Base-by-base conservation (phyloP, 2,888 invertebrate species). In the Formica aserva region DNA sequence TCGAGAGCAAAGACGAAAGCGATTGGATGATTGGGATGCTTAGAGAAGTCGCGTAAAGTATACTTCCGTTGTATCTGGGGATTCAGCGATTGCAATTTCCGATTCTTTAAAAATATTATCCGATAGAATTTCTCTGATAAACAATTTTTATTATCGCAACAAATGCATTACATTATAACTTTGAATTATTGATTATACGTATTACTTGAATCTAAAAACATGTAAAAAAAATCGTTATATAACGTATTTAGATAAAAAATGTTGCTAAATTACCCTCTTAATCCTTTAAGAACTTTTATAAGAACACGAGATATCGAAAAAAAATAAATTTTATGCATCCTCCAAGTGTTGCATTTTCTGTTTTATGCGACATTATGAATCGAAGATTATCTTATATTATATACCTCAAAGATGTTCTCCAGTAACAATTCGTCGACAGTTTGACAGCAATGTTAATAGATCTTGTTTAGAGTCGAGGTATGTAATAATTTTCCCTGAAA, bases 1-100 rank as follows among this genome's bases (percentile, higher is more conserved):
- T 80, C 45, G 60, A 48, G 45, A 80, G 78, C 26, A 71, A 60
- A 45, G 78, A 69, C 38, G 57, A 32, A 60, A 13, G 6, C 60
- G 32, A 22, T 57, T 32, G 60, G n/a, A 26, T 13, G 57, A 69
- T 60, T 45, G 13, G 45, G 22, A 45, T n/a, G n/a, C 35, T 76
- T 55, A 26, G 32, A 18, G n/a, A 32, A 13, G 18, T 62, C 60
- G 32, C 45, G 60, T 26, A 13, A 71, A 71, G 60, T 80, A 60
- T 69, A 45, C n/a, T 29, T 55, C n/a, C 26, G 26, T 71, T 71
- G 57, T 32, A 71, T 45, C 26, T 22, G 5, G 13, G 5, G 13
- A 22, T 57, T 22, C 69, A 41, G 22, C 57, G 41, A 69, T 69
- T 41, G 57, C 41, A 63, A 75, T 71, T 60, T 38, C 3, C 22